These are phyloP conservation scores for Pocillopora meandrina DNA, from an alignment of 92 coral and sea anemone genomes.

Conservation along the genomic window DNA sequence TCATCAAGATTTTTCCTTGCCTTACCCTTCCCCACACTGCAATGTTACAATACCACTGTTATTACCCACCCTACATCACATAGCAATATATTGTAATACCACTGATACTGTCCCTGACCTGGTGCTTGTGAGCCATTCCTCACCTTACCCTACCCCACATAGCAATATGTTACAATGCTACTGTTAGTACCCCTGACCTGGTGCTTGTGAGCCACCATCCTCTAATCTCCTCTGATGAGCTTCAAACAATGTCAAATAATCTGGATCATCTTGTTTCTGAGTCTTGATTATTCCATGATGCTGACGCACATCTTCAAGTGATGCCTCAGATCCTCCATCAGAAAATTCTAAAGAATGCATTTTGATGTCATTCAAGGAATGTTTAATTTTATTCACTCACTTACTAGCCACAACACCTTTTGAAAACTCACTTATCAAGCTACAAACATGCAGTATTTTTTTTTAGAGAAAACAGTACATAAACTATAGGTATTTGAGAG, in stretches of 20 bases:
- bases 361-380: no score
- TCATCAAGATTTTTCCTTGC: background rate
- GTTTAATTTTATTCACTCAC: no score
- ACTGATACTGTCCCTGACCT: slow-evolving; percentile 55
- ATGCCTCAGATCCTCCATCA: slow-evolving; percentile 92
- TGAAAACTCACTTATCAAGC: no score
- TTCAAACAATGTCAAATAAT: slow-evolving; percentile 86
- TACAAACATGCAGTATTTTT: no score
- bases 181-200: slow-evolving; percentile 59
- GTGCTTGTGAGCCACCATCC: slow-evolving; percentile 76
- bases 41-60: background rate
- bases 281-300: slow-evolving; percentile 91
- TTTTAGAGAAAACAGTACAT: no score
- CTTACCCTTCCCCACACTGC: background rate
- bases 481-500: no score
- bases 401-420: no score
- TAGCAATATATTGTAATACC: slow-evolving; percentile 16
- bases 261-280: slow-evolving; percentile 91
- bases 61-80: background rate
- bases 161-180: slow-evolving; percentile 22
- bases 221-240: slow-evolving; percentile 94
- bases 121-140: slow-evolving; percentile 51
- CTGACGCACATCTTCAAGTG: slow-evolving; percentile 92
- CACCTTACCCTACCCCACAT: background rate
- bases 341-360: slow-evolving; percentile 66